phyloP scores from a whole-genome alignment of 2,888 invertebrate species.

The Cremastobaeus sp. region DNA sequence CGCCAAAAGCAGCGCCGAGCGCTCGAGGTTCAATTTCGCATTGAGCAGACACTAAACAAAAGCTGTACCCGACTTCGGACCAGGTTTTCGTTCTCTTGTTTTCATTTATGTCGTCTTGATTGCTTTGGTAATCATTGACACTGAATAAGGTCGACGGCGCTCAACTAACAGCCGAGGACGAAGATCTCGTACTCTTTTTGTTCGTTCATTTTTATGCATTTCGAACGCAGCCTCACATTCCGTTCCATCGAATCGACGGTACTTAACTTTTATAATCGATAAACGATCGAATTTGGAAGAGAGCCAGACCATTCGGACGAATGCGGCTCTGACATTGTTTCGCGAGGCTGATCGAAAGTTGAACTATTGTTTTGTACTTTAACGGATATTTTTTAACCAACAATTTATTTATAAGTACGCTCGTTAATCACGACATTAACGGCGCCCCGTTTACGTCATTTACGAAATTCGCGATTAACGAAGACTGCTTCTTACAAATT shows the following conservation, averaged over 20 bases:
- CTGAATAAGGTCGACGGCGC: not conserved
- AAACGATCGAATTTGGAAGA: constrained; percentile 20
- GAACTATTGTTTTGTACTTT: constrained; percentile 18
- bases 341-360: constrained; percentile 26
- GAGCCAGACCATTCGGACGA: not conserved
- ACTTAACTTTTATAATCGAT: constrained; percentile 30
- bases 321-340: constrained; percentile 1
- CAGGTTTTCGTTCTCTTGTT: not conserved
- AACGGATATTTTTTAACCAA: not conserved
- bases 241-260: constrained; percentile 16
- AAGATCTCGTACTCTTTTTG: not conserved
- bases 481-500: constrained; percentile 26
- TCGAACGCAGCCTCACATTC: constrained; percentile 37
- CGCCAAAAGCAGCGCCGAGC: constrained; percentile 27
- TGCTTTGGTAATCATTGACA: constrained; percentile 10
- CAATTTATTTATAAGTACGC: not conserved
- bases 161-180: constrained; percentile 3
- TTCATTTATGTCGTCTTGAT: not conserved
- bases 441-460: not conserved
- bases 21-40: constrained; percentile 39
- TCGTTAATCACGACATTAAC: no score
- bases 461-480: constrained; percentile 15
- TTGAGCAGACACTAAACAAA: constrained; percentile 8
- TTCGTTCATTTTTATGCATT: constrained; percentile 28
- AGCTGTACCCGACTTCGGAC: not conserved